These are phyloP conservation scores for Oncorhynchus mykiss DNA, from an alignment of 2,113 vertebrate species.

Conservation along the genomic window DNA sequence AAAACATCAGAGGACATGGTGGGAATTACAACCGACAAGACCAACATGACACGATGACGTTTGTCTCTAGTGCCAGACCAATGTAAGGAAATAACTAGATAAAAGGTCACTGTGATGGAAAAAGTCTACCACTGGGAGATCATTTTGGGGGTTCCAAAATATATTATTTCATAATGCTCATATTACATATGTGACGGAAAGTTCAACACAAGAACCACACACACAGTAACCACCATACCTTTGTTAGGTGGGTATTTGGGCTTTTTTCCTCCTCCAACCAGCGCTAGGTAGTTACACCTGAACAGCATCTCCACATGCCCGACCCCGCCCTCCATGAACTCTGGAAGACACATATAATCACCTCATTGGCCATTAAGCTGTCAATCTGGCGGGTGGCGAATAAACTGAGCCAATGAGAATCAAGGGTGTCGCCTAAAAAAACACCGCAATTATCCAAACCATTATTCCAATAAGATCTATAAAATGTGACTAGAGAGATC, in stretches of 20 bases:
- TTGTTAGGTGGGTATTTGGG: conserved; percentile 98
- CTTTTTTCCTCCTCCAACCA: conserved; percentile 97
- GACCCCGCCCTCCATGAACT: conserved; percentile 94
- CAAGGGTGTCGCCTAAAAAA: conserved; percentile 1
- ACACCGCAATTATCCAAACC: not conserved
- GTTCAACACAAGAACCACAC: not conserved
- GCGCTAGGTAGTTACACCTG: conserved; percentile 95
- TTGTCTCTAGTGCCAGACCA: not conserved
- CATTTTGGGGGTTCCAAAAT: not conserved
- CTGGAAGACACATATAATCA: conserved; percentile 63
- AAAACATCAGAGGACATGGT: not conserved
- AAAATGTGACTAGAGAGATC: not conserved
- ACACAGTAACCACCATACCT: conserved; percentile 74
- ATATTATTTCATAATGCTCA: not conserved
- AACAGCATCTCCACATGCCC: conserved; percentile 98
- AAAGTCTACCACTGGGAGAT: not conserved
- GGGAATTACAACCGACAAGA: not conserved
- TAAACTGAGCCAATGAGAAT: not conserved
- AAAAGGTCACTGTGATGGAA: not conserved
- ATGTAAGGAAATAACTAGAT: not conserved
- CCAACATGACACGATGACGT: not conserved
- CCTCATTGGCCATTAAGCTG: not conserved
- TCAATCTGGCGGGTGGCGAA: not conserved
- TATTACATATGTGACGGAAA: not conserved
- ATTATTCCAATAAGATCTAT: not conserved